Evolutionary conservation across 2,888 invertebrate genomes (phyloP), one percentile per base, ranked within the genome.

Genomic region (Neocrepidodera transversa): DNA sequence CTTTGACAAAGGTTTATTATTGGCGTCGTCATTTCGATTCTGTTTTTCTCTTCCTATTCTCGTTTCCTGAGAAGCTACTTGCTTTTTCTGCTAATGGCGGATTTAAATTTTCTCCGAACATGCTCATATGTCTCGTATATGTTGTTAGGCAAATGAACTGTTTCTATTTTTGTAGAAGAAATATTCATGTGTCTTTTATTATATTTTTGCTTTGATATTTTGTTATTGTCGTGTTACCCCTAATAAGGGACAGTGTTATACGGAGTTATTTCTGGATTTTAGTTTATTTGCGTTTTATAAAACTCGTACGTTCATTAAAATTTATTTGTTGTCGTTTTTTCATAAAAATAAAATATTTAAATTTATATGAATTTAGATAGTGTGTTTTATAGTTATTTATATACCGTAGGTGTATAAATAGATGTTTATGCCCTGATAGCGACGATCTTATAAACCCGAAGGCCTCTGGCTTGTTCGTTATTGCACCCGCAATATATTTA

Each of bases 1-100:
- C 72, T 70, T 70, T 70, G 71, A 75, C 76, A 76, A 77, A 76
- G 75, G 71, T 75, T 74, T 77, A 76, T 77, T 77, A 73, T 74
- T 72, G 73, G 76, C 75, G 72, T 77, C 77, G 73, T 77, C 77
- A 77, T 62, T 62, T 54, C 38, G 36, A 60, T 35, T 45, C 51
- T 60, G 28, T 50, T 51, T 60, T 70, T 65, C 65, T 43, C 62
- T 51, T 62, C 60, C 52, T 62, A 62, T 64, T 45, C 58, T 69
- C 63, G 69, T 71, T 72, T 75, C 69, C 68, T 71, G 71, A 67
- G 28, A 66, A 71, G 73, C 72, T 74, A 74, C 74, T 75, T 76
- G 72, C 70, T 67, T 64, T 66, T 65, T 68, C 69, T 67, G 73
- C 77, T 78, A 78, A 78, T 78, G 76, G 76, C 68, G 75, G 76